Conservation (phyloP, 2,113 vertebrate species). For the Myotis davidii region DNA sequence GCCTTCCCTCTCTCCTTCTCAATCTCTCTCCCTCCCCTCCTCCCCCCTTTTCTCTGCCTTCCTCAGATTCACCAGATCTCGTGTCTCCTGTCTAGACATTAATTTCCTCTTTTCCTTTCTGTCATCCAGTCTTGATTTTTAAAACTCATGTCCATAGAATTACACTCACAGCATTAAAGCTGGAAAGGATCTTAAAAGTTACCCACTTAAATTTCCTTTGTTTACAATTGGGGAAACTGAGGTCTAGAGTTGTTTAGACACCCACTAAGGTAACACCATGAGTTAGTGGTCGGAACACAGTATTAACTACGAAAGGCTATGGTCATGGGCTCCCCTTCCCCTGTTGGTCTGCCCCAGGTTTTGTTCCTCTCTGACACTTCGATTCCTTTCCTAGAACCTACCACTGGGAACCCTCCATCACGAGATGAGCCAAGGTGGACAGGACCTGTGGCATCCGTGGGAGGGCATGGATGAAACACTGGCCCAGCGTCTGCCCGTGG, state of each 20-base stretch:
- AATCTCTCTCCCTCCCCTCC: neutral
- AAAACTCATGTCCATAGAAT: neutral
- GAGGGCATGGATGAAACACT: neutral
- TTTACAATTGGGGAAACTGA: neutral
- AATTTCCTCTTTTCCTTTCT: neutral
- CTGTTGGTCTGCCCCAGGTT: neutral
- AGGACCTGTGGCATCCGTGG: neutral
- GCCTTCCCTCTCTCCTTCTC: neutral
- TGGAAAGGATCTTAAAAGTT: neutral
- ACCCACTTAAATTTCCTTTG: neutral
- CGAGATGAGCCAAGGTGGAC: neutral
- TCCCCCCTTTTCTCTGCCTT: neutral
- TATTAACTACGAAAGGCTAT: neutral
- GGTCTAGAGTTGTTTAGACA: neutral
- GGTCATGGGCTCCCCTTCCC: neutral
- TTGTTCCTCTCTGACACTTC: neutral
- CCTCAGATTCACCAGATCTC: neutral
- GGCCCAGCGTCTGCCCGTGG: neutral
- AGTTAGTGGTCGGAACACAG: neutral
- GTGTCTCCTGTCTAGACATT: neutral
- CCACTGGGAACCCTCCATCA: neutral
- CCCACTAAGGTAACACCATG: neutral
- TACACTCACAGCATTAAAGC: neutral
- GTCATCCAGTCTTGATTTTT: neutral
- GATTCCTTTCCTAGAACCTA: neutral